These are phyloP conservation scores for Antheraea pernyi DNA, from an alignment of 1,140 invertebrate genomes.

Conservation along the genomic window DNA sequence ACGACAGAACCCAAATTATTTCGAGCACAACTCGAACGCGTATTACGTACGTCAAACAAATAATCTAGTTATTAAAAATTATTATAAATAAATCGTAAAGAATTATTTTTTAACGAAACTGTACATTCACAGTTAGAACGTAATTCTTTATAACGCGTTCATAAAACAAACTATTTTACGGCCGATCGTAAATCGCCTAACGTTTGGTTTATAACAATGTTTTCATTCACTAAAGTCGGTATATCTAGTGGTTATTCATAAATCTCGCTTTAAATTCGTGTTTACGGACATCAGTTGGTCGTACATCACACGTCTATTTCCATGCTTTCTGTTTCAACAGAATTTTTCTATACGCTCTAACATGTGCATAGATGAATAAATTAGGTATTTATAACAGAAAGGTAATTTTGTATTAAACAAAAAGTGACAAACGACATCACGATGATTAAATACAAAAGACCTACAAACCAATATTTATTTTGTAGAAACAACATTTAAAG, in stretches of 20 bases:
- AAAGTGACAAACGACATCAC: no score
- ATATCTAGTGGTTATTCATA: conserved; percentile 57
- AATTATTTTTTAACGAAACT: conserved; percentile 23
- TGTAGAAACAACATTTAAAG: no score
- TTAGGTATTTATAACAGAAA: neutral
- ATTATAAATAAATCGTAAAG: conserved; percentile 28
- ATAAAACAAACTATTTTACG: conserved; percentile 60
- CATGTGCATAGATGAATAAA: neutral
- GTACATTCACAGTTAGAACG: conserved; percentile 20
- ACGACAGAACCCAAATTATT: conserved; percentile 9
- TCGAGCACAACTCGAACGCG: conserved; percentile 5
- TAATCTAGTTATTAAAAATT: conserved; percentile 21
- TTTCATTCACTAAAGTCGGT: conserved; percentile 52
- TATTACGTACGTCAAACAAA: conserved; percentile 6
- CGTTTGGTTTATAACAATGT: conserved; percentile 55
- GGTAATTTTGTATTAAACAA: neutral
- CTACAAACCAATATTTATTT: no score
- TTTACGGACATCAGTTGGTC: conserved; percentile 42
- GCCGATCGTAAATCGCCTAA: conserved; percentile 30
- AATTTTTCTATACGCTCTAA: conserved; percentile 1
- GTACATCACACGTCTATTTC: conserved; percentile 59
- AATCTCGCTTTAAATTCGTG: conserved; percentile 47
- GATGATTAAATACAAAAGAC: no score
- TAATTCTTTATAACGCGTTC: conserved; percentile 46
- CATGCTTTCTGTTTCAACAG: conserved; percentile 25